phyloP scores from a whole-genome alignment of 2,113 vertebrate genomes.

The Cranoglanis bouderius region DNA sequence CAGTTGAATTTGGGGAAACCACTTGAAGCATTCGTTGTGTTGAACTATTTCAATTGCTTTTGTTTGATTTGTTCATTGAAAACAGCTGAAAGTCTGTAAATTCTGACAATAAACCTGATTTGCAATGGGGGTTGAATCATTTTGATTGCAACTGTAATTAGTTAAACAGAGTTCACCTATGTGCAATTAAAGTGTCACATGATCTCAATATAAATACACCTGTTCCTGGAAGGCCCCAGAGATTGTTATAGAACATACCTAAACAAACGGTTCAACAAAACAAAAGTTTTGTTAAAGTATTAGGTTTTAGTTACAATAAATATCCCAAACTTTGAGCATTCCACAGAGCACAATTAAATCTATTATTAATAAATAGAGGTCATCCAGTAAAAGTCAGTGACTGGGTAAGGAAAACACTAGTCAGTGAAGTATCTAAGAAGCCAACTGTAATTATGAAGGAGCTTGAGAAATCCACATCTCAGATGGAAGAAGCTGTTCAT shows the following conservation, averaged over 20 bases:
- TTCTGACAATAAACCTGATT: too few species aligned
- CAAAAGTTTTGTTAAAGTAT: neutral
- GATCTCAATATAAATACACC: neutral
- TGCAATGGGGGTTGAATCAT: too few species aligned
- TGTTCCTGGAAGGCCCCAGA: neutral
- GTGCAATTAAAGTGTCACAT: neutral
- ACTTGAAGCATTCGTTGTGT: too few species aligned
- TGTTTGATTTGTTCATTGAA: too few species aligned
- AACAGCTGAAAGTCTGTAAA: too few species aligned
- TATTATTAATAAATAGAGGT: neutral
- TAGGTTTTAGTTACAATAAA: neutral
- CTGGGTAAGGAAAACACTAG: neutral
- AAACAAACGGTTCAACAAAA: neutral
- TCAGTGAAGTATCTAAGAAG: neutral
- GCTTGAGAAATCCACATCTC: neutral
- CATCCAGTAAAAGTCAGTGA: neutral
- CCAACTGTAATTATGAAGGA: neutral
- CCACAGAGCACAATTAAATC: neutral
- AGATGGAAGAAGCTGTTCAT: neutral
- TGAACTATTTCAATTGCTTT: too few species aligned
- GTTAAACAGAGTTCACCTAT: neutral
- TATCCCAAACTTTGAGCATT: neutral
- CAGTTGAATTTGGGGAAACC: too few species aligned
- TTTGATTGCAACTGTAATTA: too few species aligned
- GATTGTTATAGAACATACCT: neutral